Evolutionary conservation across 2,888 invertebrate genomes (phyloP).

Genomic region (Monoplex corrugatus): DNA sequence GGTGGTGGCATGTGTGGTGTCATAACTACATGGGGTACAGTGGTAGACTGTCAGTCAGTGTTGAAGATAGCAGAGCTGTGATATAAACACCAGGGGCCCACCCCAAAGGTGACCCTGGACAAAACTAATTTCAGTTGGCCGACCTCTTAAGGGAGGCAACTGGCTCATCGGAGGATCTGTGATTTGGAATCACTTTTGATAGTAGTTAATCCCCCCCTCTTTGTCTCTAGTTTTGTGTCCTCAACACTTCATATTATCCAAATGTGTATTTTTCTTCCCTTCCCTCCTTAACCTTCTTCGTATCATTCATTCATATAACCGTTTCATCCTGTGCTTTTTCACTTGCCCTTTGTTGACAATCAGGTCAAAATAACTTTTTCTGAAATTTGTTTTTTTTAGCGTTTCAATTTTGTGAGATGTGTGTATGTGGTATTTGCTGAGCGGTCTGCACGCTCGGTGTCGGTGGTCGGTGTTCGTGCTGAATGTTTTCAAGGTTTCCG

Average conservation of each 20-base stretch:
- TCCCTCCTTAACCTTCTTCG: neutral
- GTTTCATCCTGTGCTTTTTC: neutral
- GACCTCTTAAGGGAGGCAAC: constrained; percentile 41
- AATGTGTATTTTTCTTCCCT: neutral
- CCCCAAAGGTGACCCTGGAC: neutral
- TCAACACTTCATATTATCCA: constrained; percentile 23
- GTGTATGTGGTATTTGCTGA: neutral
- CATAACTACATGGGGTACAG: constrained; percentile 38
- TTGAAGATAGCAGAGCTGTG: constrained; percentile 50
- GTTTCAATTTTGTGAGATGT: neutral
- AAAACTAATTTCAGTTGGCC: constrained; percentile 40
- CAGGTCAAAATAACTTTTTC: neutral
- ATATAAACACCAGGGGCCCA: constrained; percentile 44
- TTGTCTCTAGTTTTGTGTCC: constrained; percentile 18
- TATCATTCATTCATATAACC: neutral
- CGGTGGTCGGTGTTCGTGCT: too few relatives aligned
- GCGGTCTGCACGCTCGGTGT: too few relatives aligned
- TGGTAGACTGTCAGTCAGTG: constrained; percentile 42
- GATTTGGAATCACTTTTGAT: constrained; percentile 50
- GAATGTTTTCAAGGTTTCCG: too few relatives aligned
- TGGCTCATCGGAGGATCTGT: constrained; percentile 57
- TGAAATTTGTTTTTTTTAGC: neutral
- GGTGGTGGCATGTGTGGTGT: constrained; percentile 26
- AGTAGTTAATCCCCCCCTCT: constrained; percentile 43
- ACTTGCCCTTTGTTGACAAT: neutral